Evolutionary conservation across 2,113 vertebrate species (phyloP).

Genomic region (Microcebus ravelobensis): DNA sequence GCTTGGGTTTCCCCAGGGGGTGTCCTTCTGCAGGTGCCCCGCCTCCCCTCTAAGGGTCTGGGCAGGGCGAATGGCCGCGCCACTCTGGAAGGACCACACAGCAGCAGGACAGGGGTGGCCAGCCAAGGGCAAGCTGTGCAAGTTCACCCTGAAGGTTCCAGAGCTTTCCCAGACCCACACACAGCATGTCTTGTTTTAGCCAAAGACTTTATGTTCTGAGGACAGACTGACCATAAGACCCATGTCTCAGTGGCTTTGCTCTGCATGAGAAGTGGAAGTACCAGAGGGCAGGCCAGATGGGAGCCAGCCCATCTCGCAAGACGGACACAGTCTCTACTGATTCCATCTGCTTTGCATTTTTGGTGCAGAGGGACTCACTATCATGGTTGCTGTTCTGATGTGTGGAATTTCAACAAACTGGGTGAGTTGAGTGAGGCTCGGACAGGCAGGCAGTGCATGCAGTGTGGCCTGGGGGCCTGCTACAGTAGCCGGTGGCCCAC

Average conservation of each 20-base stretch:
- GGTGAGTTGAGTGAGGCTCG: neutral
- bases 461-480: neutral
- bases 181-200: neutral
- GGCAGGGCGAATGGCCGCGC: neutral
- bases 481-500: neutral
- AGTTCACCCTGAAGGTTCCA: neutral
- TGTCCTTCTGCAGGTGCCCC: no score
- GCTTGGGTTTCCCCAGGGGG: no score
- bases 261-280: accelerated
- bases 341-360: neutral
- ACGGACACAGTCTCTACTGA: neutral
- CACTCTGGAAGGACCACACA: neutral
- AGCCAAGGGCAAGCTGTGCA: neutral
- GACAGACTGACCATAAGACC: neutral
- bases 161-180: neutral
- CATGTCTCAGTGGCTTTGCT: neutral
- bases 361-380: neutral
- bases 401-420: neutral
- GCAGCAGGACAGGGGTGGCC: neutral
- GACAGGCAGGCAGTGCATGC: neutral
- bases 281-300: neutral
- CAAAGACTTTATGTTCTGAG: neutral
- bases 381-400: neutral
- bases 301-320: neutral
- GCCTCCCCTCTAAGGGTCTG: neutral